These are phyloP conservation scores for Agriopis leucophaearia DNA, from an alignment of 2,888 invertebrate genomes.

Conservation along the genomic window DNA sequence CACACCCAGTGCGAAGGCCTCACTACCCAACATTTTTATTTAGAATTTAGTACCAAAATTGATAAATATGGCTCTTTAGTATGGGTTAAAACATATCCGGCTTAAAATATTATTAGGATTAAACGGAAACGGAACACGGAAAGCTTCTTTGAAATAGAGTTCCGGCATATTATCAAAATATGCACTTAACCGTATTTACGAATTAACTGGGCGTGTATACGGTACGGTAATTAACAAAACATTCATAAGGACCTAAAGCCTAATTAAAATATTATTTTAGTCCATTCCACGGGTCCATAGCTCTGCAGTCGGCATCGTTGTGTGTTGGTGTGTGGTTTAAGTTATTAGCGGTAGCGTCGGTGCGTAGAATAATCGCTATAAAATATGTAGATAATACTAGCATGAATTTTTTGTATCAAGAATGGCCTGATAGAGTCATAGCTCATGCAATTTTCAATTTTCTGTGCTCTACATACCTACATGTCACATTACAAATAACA, in stretches of 20 bases:
- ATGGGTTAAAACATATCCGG: neutral
- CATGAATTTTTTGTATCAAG: too few species aligned
- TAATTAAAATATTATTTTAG: conserved; percentile 68
- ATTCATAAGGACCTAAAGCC: conserved; percentile 46
- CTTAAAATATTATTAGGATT: neutral
- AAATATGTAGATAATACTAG: too few species aligned
- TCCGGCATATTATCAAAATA: conserved; percentile 31
- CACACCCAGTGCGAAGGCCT: too few species aligned
- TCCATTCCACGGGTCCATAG: conserved; percentile 59
- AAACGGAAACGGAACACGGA: neutral
- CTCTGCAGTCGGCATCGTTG: conserved; percentile 57
- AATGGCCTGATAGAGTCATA: too few species aligned
- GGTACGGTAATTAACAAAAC: conserved; percentile 50
- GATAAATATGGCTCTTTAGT: neutral
- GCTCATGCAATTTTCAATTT: too few species aligned
- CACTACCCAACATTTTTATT: too few species aligned
- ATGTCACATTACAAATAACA: too few species aligned
- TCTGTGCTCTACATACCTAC: too few species aligned
- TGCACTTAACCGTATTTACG: conserved; percentile 36
- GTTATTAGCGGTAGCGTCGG: neutral
- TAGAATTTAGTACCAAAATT: neutral
- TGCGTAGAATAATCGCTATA: too few species aligned
- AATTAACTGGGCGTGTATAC: conserved; percentile 38
- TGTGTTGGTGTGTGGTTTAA: conserved; percentile 50
- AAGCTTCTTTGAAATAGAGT: conserved; percentile 18